phyloP scores from a whole-genome alignment of 2,888 invertebrate genomes.

The Apoda limacodes region DNA sequence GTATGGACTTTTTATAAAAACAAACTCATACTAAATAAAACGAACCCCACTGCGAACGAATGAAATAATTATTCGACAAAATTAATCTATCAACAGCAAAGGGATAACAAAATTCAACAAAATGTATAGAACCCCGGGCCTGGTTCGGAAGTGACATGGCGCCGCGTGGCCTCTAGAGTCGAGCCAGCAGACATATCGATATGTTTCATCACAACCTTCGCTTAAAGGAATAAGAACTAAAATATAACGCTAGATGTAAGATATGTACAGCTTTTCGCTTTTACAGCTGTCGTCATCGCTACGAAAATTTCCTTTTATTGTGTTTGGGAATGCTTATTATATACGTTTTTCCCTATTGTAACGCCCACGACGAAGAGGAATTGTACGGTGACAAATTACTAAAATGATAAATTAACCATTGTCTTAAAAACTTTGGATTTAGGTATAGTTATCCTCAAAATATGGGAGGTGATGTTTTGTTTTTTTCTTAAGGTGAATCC shows the following conservation, averaged over 20 bases:
- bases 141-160: slow-evolving; percentile 37
- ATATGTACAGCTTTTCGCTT: slow-evolving; percentile 38
- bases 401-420: slow-evolving; percentile 43
- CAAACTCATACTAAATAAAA: too few species aligned
- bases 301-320: slow-evolving; percentile 58
- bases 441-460: too few species aligned
- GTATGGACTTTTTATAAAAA: too few species aligned
- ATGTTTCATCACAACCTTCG: slow-evolving; percentile 18
- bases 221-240: slow-evolving; percentile 30
- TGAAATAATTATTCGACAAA: too few species aligned
- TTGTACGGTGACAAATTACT: slow-evolving; percentile 53
- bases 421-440: too few species aligned
- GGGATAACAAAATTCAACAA: too few species aligned
- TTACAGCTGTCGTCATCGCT: slow-evolving; percentile 32
- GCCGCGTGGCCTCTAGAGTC: slow-evolving; percentile 29
- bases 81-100: too few species aligned
- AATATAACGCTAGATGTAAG: slow-evolving; percentile 28
- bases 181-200: slow-evolving; percentile 31
- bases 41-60: too few species aligned
- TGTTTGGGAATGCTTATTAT: slow-evolving; percentile 60
- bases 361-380: slow-evolving; percentile 35
- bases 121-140: too few species aligned
- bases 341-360: slow-evolving; percentile 52
- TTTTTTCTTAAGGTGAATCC: too few species aligned
- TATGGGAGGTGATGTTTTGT: too few species aligned